Evolutionary conservation across 2,113 vertebrate genomes (phyloP), one percentile per base, ranked within the genome.

Genomic region (Solea solea): DNA sequence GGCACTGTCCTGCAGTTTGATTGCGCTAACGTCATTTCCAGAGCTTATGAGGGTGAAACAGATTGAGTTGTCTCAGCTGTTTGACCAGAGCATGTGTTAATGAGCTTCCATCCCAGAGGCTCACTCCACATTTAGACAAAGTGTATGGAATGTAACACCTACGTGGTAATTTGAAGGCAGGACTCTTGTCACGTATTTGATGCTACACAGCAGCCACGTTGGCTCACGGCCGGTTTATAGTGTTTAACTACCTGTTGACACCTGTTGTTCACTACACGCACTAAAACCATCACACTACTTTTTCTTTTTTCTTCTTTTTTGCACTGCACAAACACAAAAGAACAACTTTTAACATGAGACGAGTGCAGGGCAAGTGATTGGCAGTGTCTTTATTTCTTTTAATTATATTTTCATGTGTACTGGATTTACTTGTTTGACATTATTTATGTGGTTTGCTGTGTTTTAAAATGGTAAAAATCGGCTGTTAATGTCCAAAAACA

Each of bases 111-210:
- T 40, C 55, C 50, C 40, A 9, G 64, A 73, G 49, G 15, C 53
- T 45, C 45, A 73, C 41, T 74, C 49, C 41, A 74, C 61, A 75
- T 87, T 52, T 82, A 77, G 55, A 64, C 14, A 14, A n/a, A 55
- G 57, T 59, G 66, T 68, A 54, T 9, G 78, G 79, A 88, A 83
- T 88, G 64, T 80, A 62, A 72, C 69, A 72, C 78, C 44, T 40
- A 28, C 25, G 57, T 25, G 28, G 27, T 34, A 48, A 39, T 63
- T 21, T 51, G 51, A 45, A 69, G 54, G n/a, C 39, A 48, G 55
- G 48, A 67, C 25, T 39, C 7, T 54, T 78, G 13, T 59, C 48
- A 40, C 68, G 52, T 48, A 45, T 51, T 13, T 11, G 40, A n/a
- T 15, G 42, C 48, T 56, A 11, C 25, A 4, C 3, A 0, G 5